Percentiles rank a stretch among this genome's conserved stretches.
Evolutionary conservation across 2,888 invertebrate genomes (phyloP).

Genomic region (Drosophila silvestris): DNA sequence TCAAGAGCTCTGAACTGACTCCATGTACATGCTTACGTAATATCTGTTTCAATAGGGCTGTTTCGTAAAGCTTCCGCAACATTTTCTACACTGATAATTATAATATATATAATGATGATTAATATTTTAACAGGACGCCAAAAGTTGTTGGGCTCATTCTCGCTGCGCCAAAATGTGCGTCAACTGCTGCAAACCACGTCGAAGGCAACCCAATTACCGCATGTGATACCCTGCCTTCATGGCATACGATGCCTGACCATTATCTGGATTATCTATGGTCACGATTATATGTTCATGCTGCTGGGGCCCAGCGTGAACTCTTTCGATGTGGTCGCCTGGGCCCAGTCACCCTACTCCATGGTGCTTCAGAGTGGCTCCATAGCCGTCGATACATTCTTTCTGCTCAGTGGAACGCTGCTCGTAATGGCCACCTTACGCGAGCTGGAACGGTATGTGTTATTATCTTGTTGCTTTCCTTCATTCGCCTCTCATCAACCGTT

Average conservation of each 20-base stretch:
- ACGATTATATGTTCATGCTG: conserved; percentile 62
- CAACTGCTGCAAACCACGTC: conserved; percentile 32
- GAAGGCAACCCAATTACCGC: not conserved
- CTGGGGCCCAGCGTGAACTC: conserved; percentile 55
- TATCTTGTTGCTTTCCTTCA: not conserved
- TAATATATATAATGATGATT: not conserved
- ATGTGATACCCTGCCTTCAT: conserved; percentile 81
- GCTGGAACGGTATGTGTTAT: conserved; percentile 58
- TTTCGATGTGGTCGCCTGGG: conserved; percentile 47
- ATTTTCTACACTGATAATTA: not conserved
- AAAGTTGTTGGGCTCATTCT: conserved; percentile 63
- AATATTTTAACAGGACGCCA: conserved; percentile 12
- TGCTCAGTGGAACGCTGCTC: conserved; percentile 87
- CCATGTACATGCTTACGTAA: not conserved
- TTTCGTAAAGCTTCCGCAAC: not conserved
- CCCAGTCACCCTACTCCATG: conserved; percentile 59
- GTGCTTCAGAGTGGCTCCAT: conserved; percentile 83
- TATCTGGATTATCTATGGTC: conserved; percentile 84
- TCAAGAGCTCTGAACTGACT: not conserved
- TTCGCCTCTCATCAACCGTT: not conserved
- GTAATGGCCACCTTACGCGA: conserved; percentile 74
- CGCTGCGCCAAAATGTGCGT: conserved; percentile 55
- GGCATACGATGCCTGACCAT: conserved; percentile 84
- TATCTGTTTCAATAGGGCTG: not conserved
- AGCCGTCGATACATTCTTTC: conserved; percentile 88